Percentiles rank a stretch among this genome's conserved stretches.
These are phyloP conservation scores for Drosophila gunungcola DNA, from an alignment of 1,140 invertebrate genomes.

Conservation along the genomic window DNA sequence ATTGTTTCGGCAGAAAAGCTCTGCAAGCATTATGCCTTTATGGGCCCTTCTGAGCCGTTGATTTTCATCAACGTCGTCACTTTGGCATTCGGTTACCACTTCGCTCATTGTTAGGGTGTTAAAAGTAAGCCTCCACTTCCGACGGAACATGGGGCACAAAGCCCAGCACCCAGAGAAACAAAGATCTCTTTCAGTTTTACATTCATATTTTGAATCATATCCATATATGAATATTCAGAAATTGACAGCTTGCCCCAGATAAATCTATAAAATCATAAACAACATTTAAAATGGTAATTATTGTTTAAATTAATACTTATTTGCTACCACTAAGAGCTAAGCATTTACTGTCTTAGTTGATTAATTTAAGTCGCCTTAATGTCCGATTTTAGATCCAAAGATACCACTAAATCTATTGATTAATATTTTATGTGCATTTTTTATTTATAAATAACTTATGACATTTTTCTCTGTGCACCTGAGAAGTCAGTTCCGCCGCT, in stretches of 20 bases:
- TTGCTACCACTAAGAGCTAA: neutral
- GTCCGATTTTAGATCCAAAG: no score
- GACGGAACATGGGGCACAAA: constrained; percentile 19
- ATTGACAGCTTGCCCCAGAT: neutral
- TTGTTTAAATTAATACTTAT: neutral
- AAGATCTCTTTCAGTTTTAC: neutral
- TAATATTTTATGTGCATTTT: neutral
- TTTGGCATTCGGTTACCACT: constrained; percentile 23
- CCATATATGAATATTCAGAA: neutral
- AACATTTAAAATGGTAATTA: neutral
- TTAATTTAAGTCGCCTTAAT: neutral
- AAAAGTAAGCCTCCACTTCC: constrained; percentile 44
- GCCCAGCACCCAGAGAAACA: constrained; percentile 3
- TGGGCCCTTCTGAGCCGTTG: constrained; percentile 29
- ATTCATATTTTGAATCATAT: neutral
- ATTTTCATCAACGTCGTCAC: constrained; percentile 70
- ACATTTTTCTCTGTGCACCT: constrained; percentile 14
- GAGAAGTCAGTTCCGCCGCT: constrained; percentile 54
- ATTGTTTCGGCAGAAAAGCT: constrained; percentile 34
- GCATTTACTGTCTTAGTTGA: neutral
- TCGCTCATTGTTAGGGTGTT: constrained; percentile 44
- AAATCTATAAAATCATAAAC: neutral
- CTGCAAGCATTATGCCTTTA: constrained; percentile 35
- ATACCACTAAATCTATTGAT: neutral
- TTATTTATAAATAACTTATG: neutral